Evolutionary conservation across 2,888 invertebrate species (phyloP).

Genomic region (Cephus rjabovi): DNA sequence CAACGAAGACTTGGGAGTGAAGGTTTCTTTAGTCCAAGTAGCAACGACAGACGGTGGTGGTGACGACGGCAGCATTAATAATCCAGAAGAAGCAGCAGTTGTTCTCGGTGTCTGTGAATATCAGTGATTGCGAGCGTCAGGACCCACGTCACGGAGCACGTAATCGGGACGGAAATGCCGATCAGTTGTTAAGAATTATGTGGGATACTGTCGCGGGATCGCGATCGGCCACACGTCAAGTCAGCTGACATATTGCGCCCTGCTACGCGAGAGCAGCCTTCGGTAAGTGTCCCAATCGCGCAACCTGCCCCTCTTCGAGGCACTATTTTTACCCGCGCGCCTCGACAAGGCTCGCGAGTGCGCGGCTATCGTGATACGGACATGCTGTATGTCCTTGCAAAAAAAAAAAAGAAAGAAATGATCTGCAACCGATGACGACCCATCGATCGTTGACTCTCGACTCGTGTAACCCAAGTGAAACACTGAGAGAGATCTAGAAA

Average conservation of each 20-base stretch:
- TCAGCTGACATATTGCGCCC: constrained; percentile 67
- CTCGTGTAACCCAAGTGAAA: neutral
- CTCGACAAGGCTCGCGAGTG: constrained; percentile 1
- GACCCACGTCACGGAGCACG: neutral
- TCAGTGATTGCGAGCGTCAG: neutral
- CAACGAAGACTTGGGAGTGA: constrained; percentile 37
- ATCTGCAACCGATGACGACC: neutral
- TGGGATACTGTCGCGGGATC: constrained; percentile 62
- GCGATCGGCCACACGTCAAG: constrained; percentile 65
- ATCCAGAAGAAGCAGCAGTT: neutral
- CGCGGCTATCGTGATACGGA: neutral
- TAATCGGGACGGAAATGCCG: neutral
- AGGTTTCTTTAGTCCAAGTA: constrained; percentile 28
- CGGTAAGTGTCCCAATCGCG: constrained; percentile 57
- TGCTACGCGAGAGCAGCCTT: constrained; percentile 65
- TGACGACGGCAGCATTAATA: constrained; percentile 2
- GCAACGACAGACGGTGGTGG: constrained; percentile 10
- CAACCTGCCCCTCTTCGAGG: constrained; percentile 24
- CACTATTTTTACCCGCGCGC: constrained; percentile 45
- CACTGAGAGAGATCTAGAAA: neutral
- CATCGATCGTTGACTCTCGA: neutral
- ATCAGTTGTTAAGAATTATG: constrained; percentile 58
- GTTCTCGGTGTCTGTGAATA: constrained; percentile 3
- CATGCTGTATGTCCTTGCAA: neutral
- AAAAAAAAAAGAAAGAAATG: neutral